Base-by-base conservation (phyloP, 2,113 vertebrate genomes). In the Cisticola juncidis region DNA sequence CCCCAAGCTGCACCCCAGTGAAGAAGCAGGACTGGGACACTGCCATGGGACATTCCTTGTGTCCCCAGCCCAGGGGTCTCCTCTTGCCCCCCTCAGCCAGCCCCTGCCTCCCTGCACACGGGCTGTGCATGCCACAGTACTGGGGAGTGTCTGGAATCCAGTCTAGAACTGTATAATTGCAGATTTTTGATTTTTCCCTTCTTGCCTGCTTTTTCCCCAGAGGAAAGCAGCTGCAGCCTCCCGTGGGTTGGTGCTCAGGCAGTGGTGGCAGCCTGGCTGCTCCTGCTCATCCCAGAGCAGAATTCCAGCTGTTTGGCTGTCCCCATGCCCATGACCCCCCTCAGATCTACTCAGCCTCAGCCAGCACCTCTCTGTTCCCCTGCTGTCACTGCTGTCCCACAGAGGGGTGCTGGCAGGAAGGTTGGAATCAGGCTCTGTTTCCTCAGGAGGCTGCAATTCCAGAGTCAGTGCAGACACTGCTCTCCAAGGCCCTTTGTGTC, bases 201-300 rank as follows among this genome's bases (percentile, higher is more conserved):
- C 77, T 73, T 68, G 42, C 82, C 35, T 66, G 76, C 44, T 69
- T 88, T 76, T 0, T 5, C 78, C 94, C 66, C 66, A 54, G 26
- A 93, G 74, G 91, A 86, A 77, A 92, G 72, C 86, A 89, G 77
- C 83, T 92, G 81, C 81, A 81, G 54, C 69, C 22, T 84, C 42
- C 29, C 58, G 9, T 10, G 56, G 58, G 23, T 53, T 61, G 14
- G 2, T 48, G 4, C 61, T 26, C 3, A 2, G 64, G 81, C 28
- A 33, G 47, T 6, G n/a, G 29, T 80, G 71, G 71, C 88, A 80
- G 31, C 6, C 35, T 64, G 80, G 44, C 72, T 82, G 58, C 58
- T 71, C 25, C 78, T 64, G 53, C 90, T 86, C 54, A 9, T 62
- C 60, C 64, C 4, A 3, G 38, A 84, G 50, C 68, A 45, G 20